Evolutionary conservation across 1,140 invertebrate genomes (phyloP).

Genomic region (Caenorhabditis remanei): DNA sequence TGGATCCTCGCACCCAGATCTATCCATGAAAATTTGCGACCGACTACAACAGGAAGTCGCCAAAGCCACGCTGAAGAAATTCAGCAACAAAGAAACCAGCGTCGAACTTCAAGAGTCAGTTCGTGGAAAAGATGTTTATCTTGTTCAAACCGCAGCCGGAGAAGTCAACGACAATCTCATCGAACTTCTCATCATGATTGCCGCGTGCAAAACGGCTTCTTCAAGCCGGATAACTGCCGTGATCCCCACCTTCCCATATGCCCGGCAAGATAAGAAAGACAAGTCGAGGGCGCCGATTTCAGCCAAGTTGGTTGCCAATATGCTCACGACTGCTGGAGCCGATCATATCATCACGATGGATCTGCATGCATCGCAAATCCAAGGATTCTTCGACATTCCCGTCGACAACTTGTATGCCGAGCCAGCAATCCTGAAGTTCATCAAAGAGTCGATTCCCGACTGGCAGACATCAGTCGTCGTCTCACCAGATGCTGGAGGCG

Average conservation of each 20-base stretch:
- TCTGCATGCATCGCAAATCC: slow-evolving; percentile 95
- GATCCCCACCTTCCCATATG: slow-evolving; percentile 97
- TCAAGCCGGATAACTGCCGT: slow-evolving; percentile 96
- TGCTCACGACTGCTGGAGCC: slow-evolving; percentile 95
- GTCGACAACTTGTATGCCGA: slow-evolving; percentile 99
- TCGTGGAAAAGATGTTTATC: slow-evolving; percentile 98
- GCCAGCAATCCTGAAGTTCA: slow-evolving; percentile 97
- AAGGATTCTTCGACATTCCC: slow-evolving; percentile 99
- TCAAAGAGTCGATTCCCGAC: slow-evolving; percentile 84
- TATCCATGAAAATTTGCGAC: slow-evolving; percentile 92
- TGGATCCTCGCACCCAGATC: slow-evolving; percentile 93
- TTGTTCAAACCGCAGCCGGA: slow-evolving; percentile 95
- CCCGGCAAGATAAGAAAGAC: slow-evolving; percentile 98
- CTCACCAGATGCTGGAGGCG: slow-evolving; percentile 98
- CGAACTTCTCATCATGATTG: slow-evolving; percentile 99
- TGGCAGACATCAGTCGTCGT: slow-evolving; percentile 97
- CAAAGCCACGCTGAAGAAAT: slow-evolving; percentile 96
- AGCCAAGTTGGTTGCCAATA: slow-evolving; percentile 94
- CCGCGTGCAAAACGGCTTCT: slow-evolving; percentile 98
- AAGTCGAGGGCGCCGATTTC: slow-evolving; percentile 98
- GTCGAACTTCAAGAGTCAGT: slow-evolving; percentile 99
- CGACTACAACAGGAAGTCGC: slow-evolving; percentile 92
- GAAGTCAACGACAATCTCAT: slow-evolving; percentile 99
- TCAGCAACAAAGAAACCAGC: slow-evolving; percentile 90
- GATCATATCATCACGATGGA: slow-evolving; percentile 99